These are phyloP conservation scores for Brenthis hecate DNA, from an alignment of 2,888 invertebrate genomes.

Conservation along the genomic window DNA sequence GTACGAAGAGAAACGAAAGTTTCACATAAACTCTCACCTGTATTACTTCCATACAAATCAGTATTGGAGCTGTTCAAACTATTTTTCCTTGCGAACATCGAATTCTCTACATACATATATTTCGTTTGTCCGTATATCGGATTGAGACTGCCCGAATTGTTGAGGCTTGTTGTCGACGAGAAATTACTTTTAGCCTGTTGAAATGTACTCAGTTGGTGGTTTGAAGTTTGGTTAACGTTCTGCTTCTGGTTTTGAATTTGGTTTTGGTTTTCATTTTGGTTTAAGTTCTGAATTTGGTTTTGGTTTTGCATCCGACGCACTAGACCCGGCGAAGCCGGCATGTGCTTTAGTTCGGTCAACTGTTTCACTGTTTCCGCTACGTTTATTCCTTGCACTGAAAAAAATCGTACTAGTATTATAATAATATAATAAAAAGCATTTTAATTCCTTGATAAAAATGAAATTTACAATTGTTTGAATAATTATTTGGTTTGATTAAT, in stretches of 20 bases:
- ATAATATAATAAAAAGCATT: neutral
- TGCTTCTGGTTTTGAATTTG: constrained; percentile 41
- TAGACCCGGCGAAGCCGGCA: constrained; percentile 92
- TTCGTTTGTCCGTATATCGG: constrained; percentile 78
- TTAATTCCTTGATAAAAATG: too few species aligned
- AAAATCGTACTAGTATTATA: neutral
- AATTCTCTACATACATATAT: constrained; percentile 68
- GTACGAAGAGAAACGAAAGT: too few species aligned
- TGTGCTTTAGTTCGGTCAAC: constrained; percentile 91
- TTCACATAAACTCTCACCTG: constrained; percentile 50
- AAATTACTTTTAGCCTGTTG: constrained; percentile 72
- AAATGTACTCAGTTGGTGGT: constrained; percentile 59
- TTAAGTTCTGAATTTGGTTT: constrained; percentile 45
- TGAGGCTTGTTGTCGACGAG: constrained; percentile 63
- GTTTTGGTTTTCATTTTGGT: constrained; percentile 40
- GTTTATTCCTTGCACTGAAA: constrained; percentile 77
- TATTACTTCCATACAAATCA: constrained; percentile 59
- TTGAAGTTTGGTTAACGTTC: constrained; percentile 44
- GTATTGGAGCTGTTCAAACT: constrained; percentile 66
- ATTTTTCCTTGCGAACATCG: constrained; percentile 74
- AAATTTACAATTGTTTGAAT: too few species aligned
- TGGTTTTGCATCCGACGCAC: constrained; percentile 81
- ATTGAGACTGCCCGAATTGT: constrained; percentile 71
- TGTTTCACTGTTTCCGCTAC: constrained; percentile 95
- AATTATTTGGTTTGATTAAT: too few species aligned